Conservation (phyloP, 2,797 vertebrate species). For the Dermochelys coriacea region DNA sequence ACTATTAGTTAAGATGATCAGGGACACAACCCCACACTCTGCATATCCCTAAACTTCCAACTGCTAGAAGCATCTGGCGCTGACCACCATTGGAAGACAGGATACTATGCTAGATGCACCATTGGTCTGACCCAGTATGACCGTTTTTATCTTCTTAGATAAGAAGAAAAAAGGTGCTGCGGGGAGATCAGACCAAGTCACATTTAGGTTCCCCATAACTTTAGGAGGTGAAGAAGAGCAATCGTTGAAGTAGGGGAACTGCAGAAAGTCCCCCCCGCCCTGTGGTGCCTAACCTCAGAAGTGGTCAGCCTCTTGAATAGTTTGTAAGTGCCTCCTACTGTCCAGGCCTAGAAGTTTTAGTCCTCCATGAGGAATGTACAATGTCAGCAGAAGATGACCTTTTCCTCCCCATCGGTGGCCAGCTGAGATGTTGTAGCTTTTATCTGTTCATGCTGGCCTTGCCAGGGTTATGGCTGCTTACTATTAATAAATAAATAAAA, state of each 20-base stretch:
- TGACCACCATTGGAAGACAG: neutral
- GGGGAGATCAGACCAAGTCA: neutral
- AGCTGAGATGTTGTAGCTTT: slow-evolving; percentile 13
- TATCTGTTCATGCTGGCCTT: neutral
- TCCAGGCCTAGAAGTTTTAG: slow-evolving; percentile 19
- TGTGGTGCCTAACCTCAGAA: no score
- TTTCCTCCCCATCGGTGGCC: neutral
- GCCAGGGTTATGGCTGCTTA: neutral
- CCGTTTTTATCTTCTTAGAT: neutral
- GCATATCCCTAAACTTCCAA: neutral
- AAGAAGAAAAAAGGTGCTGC: neutral
- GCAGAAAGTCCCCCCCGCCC: neutral
- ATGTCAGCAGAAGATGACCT: neutral
- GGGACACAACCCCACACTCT: neutral
- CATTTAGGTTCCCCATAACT: neutral
- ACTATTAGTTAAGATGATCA: neutral
- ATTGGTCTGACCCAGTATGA: neutral
- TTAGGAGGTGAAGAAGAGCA: neutral
- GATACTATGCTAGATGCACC: neutral
- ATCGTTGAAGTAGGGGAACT: neutral
- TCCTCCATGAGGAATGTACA: neutral
- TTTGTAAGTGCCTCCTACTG: neutral
- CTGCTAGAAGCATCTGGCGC: neutral
- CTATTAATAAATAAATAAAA: slow-evolving; percentile 23
- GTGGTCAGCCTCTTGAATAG: neutral